Base-by-base conservation (phyloP, 2,797 vertebrate genomes). In the Anguilla obscura region DNA sequence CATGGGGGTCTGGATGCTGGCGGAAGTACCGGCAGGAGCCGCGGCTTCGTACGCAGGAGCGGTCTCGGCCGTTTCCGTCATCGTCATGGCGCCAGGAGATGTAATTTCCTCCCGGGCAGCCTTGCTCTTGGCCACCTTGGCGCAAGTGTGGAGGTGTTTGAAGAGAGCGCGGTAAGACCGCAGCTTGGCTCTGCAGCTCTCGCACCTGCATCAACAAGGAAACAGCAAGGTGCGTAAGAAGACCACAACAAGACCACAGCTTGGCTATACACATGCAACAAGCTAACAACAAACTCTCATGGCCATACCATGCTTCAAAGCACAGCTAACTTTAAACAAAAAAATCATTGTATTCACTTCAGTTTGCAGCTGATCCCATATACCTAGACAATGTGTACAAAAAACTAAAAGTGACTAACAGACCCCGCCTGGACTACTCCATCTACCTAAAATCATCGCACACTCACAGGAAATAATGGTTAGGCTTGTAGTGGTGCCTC, bases 401-500 rank as follows among this genome's bases (percentile, higher is more conserved):
- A 3, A 1, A 83, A 24, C 40, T 8, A 0, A 21, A 83, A 10
- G 5, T 83, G 80, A 3, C 6, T 83, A 1, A 52, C 50, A 52
- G 50, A 52, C 50, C 50, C 10, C 8, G 24, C 52, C 10, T 83
- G 33, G 16, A 40, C 12, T 4, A 6, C 36, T 10, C 21, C 8
- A 16, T 84, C 50, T 27, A n/a, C 9, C 3, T 24, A 16, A 58
- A 5, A 69, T 27, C 63, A 79, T 14, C 48, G 69, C 0, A 1
- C 40, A 92, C 98, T 97, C 94, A 99, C 98, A 98, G 94, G 93
- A 98, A 99, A 93, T 96, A 99, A 60, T 97, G 95, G 92, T 99
- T 99, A 1, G 97, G 97, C 90, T 99, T 99, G 96, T 99, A 97
- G 90, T 99, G 98, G 86, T 95, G 96, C 90, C 97, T 97, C 95